Base-by-base conservation (phyloP, 2,888 invertebrate species). In the Camponotus fellah region DNA sequence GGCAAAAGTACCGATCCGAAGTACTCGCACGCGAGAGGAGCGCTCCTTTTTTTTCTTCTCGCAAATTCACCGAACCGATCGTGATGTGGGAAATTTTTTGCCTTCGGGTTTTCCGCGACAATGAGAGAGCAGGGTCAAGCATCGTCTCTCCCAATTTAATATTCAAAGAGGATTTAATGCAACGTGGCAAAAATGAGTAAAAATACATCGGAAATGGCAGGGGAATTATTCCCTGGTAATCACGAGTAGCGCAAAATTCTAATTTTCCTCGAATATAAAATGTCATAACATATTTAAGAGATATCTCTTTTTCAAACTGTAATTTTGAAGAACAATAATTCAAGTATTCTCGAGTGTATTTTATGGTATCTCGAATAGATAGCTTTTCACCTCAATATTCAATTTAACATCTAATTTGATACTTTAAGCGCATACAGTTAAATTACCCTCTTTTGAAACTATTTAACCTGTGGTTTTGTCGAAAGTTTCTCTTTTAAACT, bases 1-100 rank as follows among this genome's bases (percentile, higher is more conserved):
- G 81, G 68, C 26, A 40, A 64, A 56, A 40, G 32, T 65, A 71
- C 40, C 60, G 65, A 71, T 26, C 32, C 60, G 46, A n/a, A n/a
- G n/a, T n/a, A 53, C 43, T 56, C 32, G 26, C 81, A 71, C 80
- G 83, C 81, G 12, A 83, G 26, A 43, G n/a, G 21, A 71, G 40
- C 65, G 46, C 8, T 53, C n/a, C 3, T 43, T 83, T 46, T 65
- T 72, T 17, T 46, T 65, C 72, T 17, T 65, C 66, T 58, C 65
- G 32, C 12, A 26, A 62, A 49, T 68, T 62, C 40, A 49, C 10
- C 37, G 49, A 62, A 68, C 60, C 64, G 49, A 68, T 79, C 10
- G 17, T 40, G 53, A 12, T n/a, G 53, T 53, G 17, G 34, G 17
- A 64, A 65, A 34, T 40, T 65, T 62, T 80, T 49, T 43, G 26